Percentiles rank a stretch among this genome's conserved stretches.
Conservation (phyloP, 2,113 vertebrate species). For the Antechinus stuartii region DNA sequence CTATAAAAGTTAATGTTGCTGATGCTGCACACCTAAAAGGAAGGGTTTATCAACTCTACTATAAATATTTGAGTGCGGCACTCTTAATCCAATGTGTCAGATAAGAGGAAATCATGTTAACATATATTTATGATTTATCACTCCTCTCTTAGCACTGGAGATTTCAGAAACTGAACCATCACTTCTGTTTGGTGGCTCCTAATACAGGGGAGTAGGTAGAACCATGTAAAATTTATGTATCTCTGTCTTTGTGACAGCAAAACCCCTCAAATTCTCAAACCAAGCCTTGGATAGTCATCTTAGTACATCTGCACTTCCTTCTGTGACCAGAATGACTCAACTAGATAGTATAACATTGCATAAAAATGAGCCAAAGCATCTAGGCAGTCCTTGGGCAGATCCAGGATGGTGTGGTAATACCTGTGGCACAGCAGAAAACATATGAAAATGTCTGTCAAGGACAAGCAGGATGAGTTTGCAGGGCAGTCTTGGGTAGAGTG, state of each 20-base stretch:
- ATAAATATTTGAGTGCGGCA: constrained; percentile 77
- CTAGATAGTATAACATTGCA: not conserved
- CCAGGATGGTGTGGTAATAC: not conserved
- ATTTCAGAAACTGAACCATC: constrained; percentile 69
- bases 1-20: constrained; percentile 77
- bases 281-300: not conserved
- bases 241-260: constrained; percentile 12
- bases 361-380: not conserved
- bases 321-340: not conserved
- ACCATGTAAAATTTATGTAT: constrained; percentile 44
- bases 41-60: constrained; percentile 81
- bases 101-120: constrained; percentile 79
- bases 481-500: not conserved
- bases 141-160: constrained; percentile 71
- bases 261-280: constrained; percentile 24
- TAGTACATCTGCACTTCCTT: not conserved
- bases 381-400: not conserved
- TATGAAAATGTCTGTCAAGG: not conserved
- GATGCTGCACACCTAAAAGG: constrained; percentile 74
- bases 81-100: constrained; percentile 80
- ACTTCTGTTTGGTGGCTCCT: constrained; percentile 53
- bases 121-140: constrained; percentile 80
- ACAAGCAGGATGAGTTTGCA: not conserved
- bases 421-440: not conserved
- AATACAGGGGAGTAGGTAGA: constrained; percentile 34